Conservation (phyloP, 2,113 vertebrate species). For the Acinonyx jubatus region DNA sequence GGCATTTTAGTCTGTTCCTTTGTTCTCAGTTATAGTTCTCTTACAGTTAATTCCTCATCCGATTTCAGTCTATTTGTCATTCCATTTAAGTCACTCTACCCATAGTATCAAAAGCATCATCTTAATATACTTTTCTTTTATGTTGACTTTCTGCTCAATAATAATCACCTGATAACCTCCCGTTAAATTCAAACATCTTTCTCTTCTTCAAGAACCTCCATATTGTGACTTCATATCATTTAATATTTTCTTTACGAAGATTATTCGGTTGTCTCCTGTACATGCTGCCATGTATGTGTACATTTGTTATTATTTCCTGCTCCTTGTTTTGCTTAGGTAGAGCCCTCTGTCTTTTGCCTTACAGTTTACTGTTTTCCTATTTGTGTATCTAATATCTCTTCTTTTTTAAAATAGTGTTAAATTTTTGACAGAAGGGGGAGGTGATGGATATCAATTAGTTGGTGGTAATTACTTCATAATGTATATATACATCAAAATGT, state of each 20-base stretch:
- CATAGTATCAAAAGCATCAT: conserved; percentile 11
- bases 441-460: background rate
- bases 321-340: background rate
- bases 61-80: background rate
- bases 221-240: background rate
- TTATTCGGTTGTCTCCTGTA: background rate
- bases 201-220: conserved; percentile 26
- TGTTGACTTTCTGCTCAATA: background rate
- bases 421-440: background rate
- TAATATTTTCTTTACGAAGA: conserved; percentile 6
- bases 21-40: background rate
- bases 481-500: background rate
- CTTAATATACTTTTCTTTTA: conserved; percentile 38
- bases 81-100: background rate
- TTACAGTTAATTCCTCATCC: background rate
- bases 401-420: background rate
- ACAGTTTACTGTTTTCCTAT: background rate
- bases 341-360: background rate
- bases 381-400: background rate
- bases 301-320: background rate
- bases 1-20: conserved; percentile 5
- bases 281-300: background rate
- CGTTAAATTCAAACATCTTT: conserved; percentile 14
- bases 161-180: background rate
- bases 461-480: background rate